A percentile compares a stretch with the other conserved stretches of the same genome.
Conservation (phyloP, 1,140 invertebrate species). For the Paralvinella palmiformis region DNA sequence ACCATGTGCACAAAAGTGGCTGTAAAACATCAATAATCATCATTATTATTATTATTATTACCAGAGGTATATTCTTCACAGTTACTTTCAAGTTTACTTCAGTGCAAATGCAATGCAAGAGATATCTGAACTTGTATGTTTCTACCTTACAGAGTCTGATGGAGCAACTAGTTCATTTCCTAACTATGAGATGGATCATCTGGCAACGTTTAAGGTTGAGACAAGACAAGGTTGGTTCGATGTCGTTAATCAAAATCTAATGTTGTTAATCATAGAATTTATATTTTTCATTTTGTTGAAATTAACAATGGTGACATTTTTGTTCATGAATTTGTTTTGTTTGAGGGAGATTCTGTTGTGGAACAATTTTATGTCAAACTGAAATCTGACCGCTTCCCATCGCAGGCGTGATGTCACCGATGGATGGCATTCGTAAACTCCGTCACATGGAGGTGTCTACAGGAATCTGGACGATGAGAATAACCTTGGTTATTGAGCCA, state of each 20-base stretch:
- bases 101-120: too few species aligned
- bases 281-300: neutral
- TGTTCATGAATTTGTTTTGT: conserved; percentile 3
- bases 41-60: too few species aligned
- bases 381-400: conserved; percentile 52
- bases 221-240: conserved; percentile 42
- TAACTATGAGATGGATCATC: conserved; percentile 71
- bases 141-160: too few species aligned
- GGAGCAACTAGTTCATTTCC: too few species aligned
- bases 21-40: too few species aligned
- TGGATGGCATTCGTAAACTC: conserved; percentile 89
- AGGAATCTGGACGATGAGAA: conserved; percentile 98
- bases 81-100: too few species aligned
- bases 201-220: conserved; percentile 91
- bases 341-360: neutral
- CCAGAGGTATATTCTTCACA: too few species aligned
- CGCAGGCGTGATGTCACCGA: conserved; percentile 55
- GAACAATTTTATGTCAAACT: conserved; percentile 10
- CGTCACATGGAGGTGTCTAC: conserved; percentile 94
- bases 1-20: too few species aligned
- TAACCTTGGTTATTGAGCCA: conserved; percentile 82
- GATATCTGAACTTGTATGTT: too few species aligned
- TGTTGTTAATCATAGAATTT: neutral
- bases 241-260: neutral
- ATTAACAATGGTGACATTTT: neutral